phyloP scores from a whole-genome alignment of 2,113 vertebrate genomes.

The Gadus macrocephalus region DNA sequence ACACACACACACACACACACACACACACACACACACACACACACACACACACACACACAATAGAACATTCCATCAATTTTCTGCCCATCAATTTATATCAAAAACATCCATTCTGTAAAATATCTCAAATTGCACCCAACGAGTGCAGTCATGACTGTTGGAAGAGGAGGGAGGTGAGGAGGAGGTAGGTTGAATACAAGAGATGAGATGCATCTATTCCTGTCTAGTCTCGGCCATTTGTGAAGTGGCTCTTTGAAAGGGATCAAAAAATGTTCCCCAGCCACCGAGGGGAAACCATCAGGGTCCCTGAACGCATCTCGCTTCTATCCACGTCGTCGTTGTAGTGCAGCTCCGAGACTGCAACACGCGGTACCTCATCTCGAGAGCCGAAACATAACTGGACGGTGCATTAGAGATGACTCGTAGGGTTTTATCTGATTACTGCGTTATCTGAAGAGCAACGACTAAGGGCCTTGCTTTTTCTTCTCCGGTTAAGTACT shows the following conservation, averaged over 20 bases:
- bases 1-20: no score
- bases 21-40: no score
- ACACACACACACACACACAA: no score
- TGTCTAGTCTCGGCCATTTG: slow-evolving; percentile 43
- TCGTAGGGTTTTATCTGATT: slow-evolving; percentile 21
- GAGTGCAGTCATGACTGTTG: slow-evolving; percentile 19
- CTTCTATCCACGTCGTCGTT: slow-evolving; percentile 50
- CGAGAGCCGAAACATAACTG: slow-evolving; percentile 30
- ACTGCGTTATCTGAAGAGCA: slow-evolving; percentile 23
- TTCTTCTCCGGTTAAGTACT: slow-evolving; percentile 1
- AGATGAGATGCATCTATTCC: slow-evolving; percentile 49
- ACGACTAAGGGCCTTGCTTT: background rate
- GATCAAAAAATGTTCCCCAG: slow-evolving; percentile 56
- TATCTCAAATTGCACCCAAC: background rate
- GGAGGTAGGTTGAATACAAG: background rate
- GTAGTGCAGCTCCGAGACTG: background rate
- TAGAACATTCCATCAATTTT: no score
- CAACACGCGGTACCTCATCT: slow-evolving; percentile 11
- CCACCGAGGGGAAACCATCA: slow-evolving; percentile 37
- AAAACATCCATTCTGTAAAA: no score
- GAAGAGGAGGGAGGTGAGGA: background rate
- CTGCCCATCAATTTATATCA: no score
- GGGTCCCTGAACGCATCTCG: slow-evolving; percentile 38
- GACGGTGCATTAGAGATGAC: slow-evolving; percentile 6
- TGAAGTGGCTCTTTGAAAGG: slow-evolving; percentile 46